Conservation (phyloP, 2,797 vertebrate species). For the Antennarius maculatus region DNA sequence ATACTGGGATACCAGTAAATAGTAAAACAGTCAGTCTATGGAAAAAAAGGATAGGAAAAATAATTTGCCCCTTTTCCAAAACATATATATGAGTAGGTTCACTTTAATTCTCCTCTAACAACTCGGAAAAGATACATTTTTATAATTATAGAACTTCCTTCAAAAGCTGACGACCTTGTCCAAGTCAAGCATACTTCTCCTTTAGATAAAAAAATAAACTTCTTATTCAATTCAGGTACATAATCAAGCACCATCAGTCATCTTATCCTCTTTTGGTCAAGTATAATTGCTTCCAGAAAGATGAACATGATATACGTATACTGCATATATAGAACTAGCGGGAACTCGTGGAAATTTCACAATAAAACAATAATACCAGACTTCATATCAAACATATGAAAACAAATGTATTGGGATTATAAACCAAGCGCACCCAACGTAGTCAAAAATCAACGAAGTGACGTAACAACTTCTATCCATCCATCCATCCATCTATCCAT, state of each 20-base stretch:
- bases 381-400: no score
- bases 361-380: no score
- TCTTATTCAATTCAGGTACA: not conserved
- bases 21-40: slow-evolving; percentile 8
- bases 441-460: no score
- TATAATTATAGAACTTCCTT: slow-evolving; percentile 3
- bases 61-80: slow-evolving; percentile 36
- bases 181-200: not conserved
- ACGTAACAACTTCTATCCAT: no score
- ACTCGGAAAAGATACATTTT: not conserved
- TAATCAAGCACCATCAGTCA: not conserved
- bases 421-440: no score
- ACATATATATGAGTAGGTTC: slow-evolving; percentile 57
- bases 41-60: not conserved
- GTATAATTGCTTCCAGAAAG: slow-evolving; percentile 11
- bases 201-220: no score
- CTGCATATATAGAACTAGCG: no score
- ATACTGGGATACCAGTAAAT: slow-evolving; percentile 12
- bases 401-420: no score
- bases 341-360: no score
- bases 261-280: not conserved
- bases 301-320: slow-evolving; percentile 41
- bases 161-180: not conserved
- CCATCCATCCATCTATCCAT: no score
- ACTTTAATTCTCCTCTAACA: slow-evolving; percentile 39